Evolutionary conservation across 2,888 invertebrate genomes (phyloP).

Genomic region (Callimorpha dominula): DNA sequence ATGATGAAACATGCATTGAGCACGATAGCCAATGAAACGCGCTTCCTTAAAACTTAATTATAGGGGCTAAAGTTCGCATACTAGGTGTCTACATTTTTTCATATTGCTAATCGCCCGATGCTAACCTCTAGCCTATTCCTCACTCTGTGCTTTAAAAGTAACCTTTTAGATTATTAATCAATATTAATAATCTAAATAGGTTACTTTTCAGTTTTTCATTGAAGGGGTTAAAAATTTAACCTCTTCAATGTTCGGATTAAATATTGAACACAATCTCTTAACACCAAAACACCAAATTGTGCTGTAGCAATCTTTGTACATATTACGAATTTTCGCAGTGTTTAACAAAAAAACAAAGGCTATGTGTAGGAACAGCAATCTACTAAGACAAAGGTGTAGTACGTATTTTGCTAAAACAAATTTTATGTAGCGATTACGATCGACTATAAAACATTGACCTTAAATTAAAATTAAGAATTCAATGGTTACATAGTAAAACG

Average conservation of each 20-base stretch:
- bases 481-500: conserved; percentile 44
- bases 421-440: conserved; percentile 64
- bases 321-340: neutral
- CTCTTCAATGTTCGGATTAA: no score
- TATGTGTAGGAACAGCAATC: neutral
- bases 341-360: neutral
- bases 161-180: neutral
- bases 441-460: conserved; percentile 60
- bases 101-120: no score
- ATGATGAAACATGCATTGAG: conserved; percentile 43
- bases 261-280: neutral
- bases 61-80: conserved; percentile 42
- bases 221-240: no score
- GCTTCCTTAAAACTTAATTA: conserved; percentile 58
- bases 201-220: no score
- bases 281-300: neutral
- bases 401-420: conserved; percentile 66
- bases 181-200: no score
- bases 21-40: conserved; percentile 49
- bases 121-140: no score
- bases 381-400: conserved; percentile 34
- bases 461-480: conserved; percentile 61
- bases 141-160: no score
- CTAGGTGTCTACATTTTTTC: neutral
- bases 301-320: neutral